Percentiles rank a stretch among this genome's conserved stretches.
These are phyloP conservation scores for Butorides virescens DNA, from an alignment of 2,113 vertebrate species.

Conservation along the genomic window DNA sequence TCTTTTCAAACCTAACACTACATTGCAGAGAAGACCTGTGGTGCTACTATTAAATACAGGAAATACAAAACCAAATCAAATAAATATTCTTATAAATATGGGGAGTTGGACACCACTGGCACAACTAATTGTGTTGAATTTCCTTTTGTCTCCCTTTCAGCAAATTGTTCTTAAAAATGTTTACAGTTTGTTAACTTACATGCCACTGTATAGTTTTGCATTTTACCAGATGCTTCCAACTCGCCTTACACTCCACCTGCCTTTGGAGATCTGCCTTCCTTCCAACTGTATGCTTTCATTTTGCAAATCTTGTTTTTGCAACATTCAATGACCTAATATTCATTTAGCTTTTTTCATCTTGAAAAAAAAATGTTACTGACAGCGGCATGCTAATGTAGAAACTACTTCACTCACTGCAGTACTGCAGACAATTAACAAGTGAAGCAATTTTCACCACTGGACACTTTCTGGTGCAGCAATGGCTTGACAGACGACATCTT, in stretches of 20 bases:
- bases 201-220: neutral
- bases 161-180: neutral
- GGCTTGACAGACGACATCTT: neutral
- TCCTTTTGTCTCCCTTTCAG: neutral
- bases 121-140: neutral
- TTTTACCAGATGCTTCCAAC: neutral
- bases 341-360: neutral
- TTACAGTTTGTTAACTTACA: neutral
- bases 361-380: neutral
- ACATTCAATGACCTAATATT: neutral
- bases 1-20: neutral
- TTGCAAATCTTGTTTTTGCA: neutral
- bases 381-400: neutral
- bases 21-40: neutral
- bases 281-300: neutral
- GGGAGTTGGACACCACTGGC: neutral
- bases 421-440: neutral
- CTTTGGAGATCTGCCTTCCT: neutral
- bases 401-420: neutral
- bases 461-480: neutral
- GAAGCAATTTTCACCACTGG: neutral
- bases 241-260: neutral
- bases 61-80: neutral
- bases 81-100: neutral
- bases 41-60: neutral